phyloP scores from a whole-genome alignment of 2,113 vertebrate species.

The Saccopteryx leptura region DNA sequence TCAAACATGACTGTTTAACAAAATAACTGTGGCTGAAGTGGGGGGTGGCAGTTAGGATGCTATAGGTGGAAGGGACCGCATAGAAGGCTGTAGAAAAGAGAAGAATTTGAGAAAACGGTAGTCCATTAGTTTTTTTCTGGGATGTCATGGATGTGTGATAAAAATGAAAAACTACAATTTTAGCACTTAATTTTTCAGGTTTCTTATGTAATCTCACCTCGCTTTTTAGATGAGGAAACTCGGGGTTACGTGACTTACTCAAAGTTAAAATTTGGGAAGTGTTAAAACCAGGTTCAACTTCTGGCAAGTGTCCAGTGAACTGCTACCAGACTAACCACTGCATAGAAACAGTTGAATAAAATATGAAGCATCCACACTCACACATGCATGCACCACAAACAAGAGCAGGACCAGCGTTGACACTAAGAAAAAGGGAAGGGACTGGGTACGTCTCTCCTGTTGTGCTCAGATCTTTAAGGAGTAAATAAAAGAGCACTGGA shows the following conservation, averaged over 20 bases:
- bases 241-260: neutral
- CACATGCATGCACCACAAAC: neutral
- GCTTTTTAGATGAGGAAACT: neutral
- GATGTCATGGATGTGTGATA: neutral
- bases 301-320: neutral
- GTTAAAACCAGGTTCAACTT: neutral
- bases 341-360: neutral
- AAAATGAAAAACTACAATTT: neutral
- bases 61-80: neutral
- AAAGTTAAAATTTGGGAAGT: neutral
- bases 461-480: neutral
- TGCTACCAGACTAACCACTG: neutral
- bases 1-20: neutral
- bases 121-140: neutral
- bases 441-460: neutral
- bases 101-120: neutral
- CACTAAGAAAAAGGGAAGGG: neutral
- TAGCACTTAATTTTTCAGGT: neutral
- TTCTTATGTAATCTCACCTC: neutral
- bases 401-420: neutral
- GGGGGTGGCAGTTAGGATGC: too few species aligned
- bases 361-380: neutral
- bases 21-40: neutral
- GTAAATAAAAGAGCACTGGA: neutral
- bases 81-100: neutral